A percentile compares a stretch with the other conserved stretches of the same genome.
These are phyloP conservation scores for Acestrorhynchus altus DNA, from an alignment of 2,797 vertebrate genomes.

Conservation along the genomic window DNA sequence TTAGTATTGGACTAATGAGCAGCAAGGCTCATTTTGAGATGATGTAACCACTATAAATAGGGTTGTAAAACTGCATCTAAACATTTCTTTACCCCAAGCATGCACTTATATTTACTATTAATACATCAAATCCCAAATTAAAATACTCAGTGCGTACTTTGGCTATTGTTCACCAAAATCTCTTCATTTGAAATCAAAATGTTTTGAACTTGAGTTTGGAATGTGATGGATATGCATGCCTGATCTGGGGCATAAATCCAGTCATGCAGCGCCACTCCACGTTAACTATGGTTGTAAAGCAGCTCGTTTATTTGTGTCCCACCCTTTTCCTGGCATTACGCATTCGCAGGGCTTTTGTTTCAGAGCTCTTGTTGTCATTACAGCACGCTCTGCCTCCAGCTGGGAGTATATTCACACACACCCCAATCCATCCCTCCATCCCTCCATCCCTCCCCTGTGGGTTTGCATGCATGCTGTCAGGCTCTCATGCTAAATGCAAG, in stretches of 20 bases:
- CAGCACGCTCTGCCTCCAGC: slow-evolving; percentile 30
- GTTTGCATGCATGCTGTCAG: neutral
- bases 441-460: neutral
- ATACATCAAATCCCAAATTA: too few species aligned
- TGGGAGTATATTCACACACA: slow-evolving; percentile 28
- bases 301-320: slow-evolving; percentile 15
- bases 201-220: neutral
- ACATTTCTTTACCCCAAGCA: too few species aligned
- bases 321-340: slow-evolving; percentile 44
- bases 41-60: too few species aligned
- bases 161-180: neutral
- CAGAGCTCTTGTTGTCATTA: slow-evolving; percentile 32
- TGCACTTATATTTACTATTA: too few species aligned
- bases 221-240: neutral
- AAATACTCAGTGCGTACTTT: too few species aligned
- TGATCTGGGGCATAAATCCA: neutral
- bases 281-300: slow-evolving; percentile 31
- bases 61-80: too few species aligned
- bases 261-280: neutral
- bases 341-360: slow-evolving; percentile 50
- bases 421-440: neutral
- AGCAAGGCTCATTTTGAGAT: too few species aligned
- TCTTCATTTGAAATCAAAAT: neutral
- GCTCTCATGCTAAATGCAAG: slow-evolving; percentile 1
- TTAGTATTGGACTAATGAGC: too few species aligned